Evolutionary conservation across 1,140 invertebrate genomes (phyloP).

Genomic region (Drosophila asahinai): DNA sequence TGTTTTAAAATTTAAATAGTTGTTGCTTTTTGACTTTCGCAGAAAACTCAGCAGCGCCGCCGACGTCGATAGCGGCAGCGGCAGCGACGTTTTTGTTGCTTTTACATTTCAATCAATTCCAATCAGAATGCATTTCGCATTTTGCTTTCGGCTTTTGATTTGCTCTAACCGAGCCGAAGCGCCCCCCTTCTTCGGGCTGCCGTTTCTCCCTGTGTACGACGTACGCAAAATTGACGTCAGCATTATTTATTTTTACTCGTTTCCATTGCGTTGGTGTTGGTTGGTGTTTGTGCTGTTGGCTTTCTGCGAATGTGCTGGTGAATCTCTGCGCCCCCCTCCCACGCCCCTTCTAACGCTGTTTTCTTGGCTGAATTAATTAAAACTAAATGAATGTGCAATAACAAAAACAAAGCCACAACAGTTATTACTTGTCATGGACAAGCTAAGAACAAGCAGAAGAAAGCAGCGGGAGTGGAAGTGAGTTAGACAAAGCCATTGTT

Average conservation of each 20-base stretch:
- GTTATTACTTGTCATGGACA: slow-evolving; percentile 59
- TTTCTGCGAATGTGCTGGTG: slow-evolving; percentile 12
- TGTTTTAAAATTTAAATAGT: not conserved
- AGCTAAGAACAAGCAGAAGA: slow-evolving; percentile 20
- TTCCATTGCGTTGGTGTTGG: slow-evolving; percentile 54
- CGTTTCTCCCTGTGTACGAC: slow-evolving; percentile 25
- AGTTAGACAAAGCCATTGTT: slow-evolving; percentile 19
- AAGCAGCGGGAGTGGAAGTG: not conserved
- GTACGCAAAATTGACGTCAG: slow-evolving; percentile 85
- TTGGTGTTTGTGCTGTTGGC: slow-evolving; percentile 26
- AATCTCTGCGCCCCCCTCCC: slow-evolving; percentile 16
- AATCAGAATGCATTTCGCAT: slow-evolving; percentile 66
- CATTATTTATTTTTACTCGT: slow-evolving; percentile 78
- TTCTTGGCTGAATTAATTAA: slow-evolving; percentile 76
- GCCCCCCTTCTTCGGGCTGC: not conserved
- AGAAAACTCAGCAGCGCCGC: slow-evolving; percentile 9
- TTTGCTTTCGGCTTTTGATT: slow-evolving; percentile 53
- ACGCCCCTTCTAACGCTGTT: slow-evolving; percentile 29
- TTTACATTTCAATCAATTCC: slow-evolving; percentile 77
- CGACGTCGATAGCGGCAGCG: not conserved
- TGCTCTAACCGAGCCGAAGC: slow-evolving; percentile 12
- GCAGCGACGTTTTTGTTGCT: slow-evolving; percentile 33
- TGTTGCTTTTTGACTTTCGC: slow-evolving; percentile 39
- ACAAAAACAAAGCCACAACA: slow-evolving; percentile 51
- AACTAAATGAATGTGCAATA: slow-evolving; percentile 73